These are phyloP conservation scores for Heteronetta atricapilla DNA, from an alignment of 2,113 vertebrate species.

Conservation along the genomic window DNA sequence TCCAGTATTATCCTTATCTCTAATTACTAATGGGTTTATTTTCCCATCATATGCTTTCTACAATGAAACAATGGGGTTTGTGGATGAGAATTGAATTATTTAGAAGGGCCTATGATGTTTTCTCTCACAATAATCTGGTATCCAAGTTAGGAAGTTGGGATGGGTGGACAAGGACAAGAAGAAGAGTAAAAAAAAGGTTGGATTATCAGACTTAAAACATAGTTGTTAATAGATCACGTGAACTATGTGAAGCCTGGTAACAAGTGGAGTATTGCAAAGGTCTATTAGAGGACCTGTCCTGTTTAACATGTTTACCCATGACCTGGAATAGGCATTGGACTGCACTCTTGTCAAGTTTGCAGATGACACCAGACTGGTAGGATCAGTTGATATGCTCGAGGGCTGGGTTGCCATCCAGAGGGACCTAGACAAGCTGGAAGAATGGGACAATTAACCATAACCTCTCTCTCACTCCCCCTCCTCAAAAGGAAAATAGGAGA, in stretches of 20 bases:
- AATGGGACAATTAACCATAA: not conserved
- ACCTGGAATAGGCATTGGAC: not conserved
- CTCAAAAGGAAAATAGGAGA: too few relatives aligned
- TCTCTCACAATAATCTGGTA: not conserved
- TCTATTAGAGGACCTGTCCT: not conserved
- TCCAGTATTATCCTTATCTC: not conserved
- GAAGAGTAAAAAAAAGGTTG: not conserved
- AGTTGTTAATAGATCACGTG: accelerated
- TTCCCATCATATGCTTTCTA: not conserved
- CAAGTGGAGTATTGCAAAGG: not conserved
- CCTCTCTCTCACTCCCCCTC: too few relatives aligned
- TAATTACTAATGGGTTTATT: not conserved
- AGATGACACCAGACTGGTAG: not conserved
- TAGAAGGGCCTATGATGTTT: not conserved
- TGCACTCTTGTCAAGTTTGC: not conserved
- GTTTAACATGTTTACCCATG: not conserved
- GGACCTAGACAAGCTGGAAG: not conserved
- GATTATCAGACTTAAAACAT: not conserved
- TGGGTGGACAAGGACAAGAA: not conserved
- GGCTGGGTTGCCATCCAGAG: not conserved
- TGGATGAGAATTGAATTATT: not conserved
- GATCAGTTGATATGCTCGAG: not conserved
- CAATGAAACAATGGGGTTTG: not conserved
- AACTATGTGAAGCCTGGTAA: not conserved
- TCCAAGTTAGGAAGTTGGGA: not conserved